Conservation (phyloP, 2,113 vertebrate genomes). For the Argyrosomus japonicus region DNA sequence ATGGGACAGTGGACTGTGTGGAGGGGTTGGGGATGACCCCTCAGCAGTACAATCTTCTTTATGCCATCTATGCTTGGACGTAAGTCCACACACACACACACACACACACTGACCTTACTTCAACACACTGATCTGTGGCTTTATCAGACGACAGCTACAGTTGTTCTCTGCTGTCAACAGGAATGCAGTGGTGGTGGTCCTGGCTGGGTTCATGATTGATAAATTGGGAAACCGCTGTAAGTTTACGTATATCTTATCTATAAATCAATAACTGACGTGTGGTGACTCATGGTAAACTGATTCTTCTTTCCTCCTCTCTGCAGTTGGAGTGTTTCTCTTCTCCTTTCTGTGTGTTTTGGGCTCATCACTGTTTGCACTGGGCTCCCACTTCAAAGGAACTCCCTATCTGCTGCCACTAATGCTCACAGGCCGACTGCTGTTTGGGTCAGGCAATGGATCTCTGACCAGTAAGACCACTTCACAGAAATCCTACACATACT, state of each 20-base stretch:
- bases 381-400: conserved; percentile 87
- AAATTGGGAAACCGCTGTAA: conserved; percentile 88
- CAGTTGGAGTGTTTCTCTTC: conserved; percentile 87
- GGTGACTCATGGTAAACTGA: not conserved
- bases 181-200: conserved; percentile 86
- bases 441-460: conserved; percentile 88
- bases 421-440: conserved; percentile 87
- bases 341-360: conserved; percentile 87
- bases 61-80: conserved; percentile 86
- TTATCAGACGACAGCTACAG: not conserved
- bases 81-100: conserved; percentile 64
- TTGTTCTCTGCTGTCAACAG: conserved; percentile 64
- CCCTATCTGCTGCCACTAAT: conserved; percentile 87
- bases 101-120: not conserved
- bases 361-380: conserved; percentile 86
- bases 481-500: not conserved
- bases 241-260: conserved; percentile 26
- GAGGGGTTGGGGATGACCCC: conserved; percentile 87
- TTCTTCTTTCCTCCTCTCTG: conserved; percentile 10
- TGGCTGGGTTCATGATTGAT: conserved; percentile 88
- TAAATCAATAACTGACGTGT: not conserved
- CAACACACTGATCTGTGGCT: not conserved
- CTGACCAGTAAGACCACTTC: conserved; percentile 81
- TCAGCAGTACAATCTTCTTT: conserved; percentile 88
- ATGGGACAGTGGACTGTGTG: conserved; percentile 79